Evolutionary conservation across 1,140 invertebrate genomes (phyloP).

Genomic region (Andricus grossulariae): DNA sequence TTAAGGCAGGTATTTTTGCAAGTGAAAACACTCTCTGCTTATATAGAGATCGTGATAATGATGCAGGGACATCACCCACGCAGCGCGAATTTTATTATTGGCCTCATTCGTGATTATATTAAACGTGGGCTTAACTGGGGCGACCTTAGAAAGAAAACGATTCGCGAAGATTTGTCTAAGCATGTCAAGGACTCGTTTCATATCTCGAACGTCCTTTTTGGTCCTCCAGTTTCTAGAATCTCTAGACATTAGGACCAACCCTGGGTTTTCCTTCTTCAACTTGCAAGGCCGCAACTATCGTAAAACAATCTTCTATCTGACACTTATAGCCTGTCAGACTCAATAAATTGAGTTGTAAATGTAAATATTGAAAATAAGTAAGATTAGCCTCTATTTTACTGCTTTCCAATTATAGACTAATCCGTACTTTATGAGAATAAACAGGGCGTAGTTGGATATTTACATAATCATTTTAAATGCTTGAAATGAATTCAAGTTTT

Average conservation of each 20-base stretch:
- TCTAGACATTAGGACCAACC: neutral
- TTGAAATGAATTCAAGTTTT: no score
- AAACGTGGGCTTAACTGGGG: conserved; percentile 57
- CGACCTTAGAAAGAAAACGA: conserved; percentile 49
- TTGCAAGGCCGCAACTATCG: no score
- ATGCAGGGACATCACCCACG: conserved; percentile 49
- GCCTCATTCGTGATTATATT: conserved; percentile 53
- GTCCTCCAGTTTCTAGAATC: neutral
- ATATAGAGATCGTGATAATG: conserved; percentile 37
- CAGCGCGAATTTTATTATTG: conserved; percentile 46
- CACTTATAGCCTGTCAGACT: no score
- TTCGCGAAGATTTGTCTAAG: conserved; percentile 45
- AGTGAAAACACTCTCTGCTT: conserved; percentile 20
- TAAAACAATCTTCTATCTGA: no score
- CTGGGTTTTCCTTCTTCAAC: no score
- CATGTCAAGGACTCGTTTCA: conserved; percentile 49
- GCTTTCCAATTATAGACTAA: no score
- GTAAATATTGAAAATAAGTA: no score
- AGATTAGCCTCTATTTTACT: no score
- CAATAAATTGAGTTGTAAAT: no score
- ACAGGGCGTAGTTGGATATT: no score
- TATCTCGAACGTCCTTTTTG: neutral
- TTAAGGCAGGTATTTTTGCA: conserved; percentile 25
- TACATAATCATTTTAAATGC: no score
- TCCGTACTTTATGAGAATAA: no score